These are phyloP conservation scores for Molorchus minor DNA, from an alignment of 2,888 invertebrate species.

Conservation along the genomic window DNA sequence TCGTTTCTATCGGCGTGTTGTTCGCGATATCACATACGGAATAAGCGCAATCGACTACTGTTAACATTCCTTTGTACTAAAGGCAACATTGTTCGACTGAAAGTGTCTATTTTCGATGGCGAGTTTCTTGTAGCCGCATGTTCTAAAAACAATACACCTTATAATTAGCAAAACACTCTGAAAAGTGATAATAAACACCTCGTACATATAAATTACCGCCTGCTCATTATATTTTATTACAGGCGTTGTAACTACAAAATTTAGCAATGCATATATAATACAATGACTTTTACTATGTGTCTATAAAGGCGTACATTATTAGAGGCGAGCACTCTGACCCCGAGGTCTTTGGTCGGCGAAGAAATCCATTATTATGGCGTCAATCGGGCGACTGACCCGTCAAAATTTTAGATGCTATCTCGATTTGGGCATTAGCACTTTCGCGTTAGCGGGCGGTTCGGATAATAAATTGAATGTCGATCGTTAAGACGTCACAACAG, in stretches of 20 bases:
- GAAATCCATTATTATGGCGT: constrained; percentile 1
- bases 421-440: background rate
- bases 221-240: constrained; percentile 1
- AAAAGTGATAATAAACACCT: background rate
- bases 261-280: constrained; percentile 1
- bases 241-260: background rate
- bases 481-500: too few relatives aligned
- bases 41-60: constrained; percentile 5
- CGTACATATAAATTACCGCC: background rate
- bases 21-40: constrained; percentile 3
- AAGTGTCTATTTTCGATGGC: background rate
- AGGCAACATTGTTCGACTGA: background rate
- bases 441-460: background rate
- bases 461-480: background rate
- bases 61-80: constrained; percentile 13
- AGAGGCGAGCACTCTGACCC: constrained; percentile 32
- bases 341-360: background rate
- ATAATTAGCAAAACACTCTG: background rate
- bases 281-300: constrained; percentile 22
- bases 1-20: constrained; percentile 19
- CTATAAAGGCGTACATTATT: constrained; percentile 31
- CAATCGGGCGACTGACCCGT: background rate
- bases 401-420: constrained; percentile 2
- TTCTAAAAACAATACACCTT: too few relatives aligned
- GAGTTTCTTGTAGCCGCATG: background rate